Percentiles rank a stretch among this genome's conserved stretches.
phyloP scores from a whole-genome alignment of 2,113 vertebrate species.

The Boulengeromyrus knoepffleri region DNA sequence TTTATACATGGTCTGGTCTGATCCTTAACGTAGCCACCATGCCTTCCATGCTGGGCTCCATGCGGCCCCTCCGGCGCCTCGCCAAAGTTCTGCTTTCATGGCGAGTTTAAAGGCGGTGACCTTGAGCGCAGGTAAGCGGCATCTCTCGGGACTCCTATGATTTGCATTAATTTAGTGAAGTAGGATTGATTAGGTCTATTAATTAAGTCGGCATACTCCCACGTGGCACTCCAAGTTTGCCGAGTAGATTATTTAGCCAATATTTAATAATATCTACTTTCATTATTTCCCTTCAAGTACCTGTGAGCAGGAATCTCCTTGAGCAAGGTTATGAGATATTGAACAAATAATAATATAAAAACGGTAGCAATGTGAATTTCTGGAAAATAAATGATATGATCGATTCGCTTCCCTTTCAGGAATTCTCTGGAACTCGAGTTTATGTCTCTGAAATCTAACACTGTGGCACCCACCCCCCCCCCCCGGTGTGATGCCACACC shows the following conservation, averaged over 20 bases:
- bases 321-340: not conserved
- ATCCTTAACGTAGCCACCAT: not conserved
- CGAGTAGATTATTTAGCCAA: not conserved
- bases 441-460: not conserved
- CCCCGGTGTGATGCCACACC: not conserved
- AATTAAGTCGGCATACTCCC: conserved; percentile 27
- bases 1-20: not conserved
- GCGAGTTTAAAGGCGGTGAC: conserved; percentile 43
- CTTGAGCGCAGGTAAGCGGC: conserved; percentile 34
- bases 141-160: conserved; percentile 18
- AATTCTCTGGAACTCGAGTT: not conserved
- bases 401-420: not conserved
- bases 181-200: conserved; percentile 27
- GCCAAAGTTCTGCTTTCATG: not conserved
- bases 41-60: not conserved
- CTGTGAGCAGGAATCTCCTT: not conserved
- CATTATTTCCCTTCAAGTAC: not conserved
- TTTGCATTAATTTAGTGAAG: not conserved
- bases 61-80: not conserved
- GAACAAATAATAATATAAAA: no score
- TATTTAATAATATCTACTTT: not conserved
- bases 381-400: not conserved
- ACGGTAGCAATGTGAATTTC: not conserved
- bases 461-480: not conserved
- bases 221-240: conserved; percentile 8